Evolutionary conservation across 2,797 vertebrate species (phyloP).

Genomic region (Craterocephalus amniculus): DNA sequence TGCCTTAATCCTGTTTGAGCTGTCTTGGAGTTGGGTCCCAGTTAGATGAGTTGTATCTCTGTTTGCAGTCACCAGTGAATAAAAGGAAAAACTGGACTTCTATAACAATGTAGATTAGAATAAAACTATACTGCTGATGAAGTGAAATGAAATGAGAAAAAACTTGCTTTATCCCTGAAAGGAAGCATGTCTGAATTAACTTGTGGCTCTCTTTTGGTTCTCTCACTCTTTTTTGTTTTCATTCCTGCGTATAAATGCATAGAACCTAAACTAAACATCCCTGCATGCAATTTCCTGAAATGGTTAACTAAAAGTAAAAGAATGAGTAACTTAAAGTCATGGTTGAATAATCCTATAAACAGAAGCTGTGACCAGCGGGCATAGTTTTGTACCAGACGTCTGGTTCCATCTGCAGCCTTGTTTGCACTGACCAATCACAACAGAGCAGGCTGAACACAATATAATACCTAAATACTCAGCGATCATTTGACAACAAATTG

Average conservation of each 20-base stretch:
- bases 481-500: not conserved
- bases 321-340: not conserved
- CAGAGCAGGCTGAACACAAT: not conserved
- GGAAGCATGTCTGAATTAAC: not conserved
- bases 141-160: no score
- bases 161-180: no score
- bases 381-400: not conserved
- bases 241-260: not conserved
- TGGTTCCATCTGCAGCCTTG: not conserved
- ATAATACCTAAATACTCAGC: not conserved
- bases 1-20: slow-evolving; percentile 33
- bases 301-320: not conserved
- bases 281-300: not conserved
- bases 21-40: slow-evolving; percentile 14
- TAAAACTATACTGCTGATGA: not conserved
- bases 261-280: not conserved
- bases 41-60: slow-evolving; percentile 18
- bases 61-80: slow-evolving; percentile 2
- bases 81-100: not conserved
- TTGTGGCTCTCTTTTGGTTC: not conserved
- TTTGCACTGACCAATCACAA: not conserved
- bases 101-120: not conserved
- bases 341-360: not conserved
- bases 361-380: not conserved
- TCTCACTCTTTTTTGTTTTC: not conserved